Percentiles rank a stretch among this genome's conserved stretches.
Conservation (phyloP, 2,797 vertebrate species). For the Oreortyx pictus region DNA sequence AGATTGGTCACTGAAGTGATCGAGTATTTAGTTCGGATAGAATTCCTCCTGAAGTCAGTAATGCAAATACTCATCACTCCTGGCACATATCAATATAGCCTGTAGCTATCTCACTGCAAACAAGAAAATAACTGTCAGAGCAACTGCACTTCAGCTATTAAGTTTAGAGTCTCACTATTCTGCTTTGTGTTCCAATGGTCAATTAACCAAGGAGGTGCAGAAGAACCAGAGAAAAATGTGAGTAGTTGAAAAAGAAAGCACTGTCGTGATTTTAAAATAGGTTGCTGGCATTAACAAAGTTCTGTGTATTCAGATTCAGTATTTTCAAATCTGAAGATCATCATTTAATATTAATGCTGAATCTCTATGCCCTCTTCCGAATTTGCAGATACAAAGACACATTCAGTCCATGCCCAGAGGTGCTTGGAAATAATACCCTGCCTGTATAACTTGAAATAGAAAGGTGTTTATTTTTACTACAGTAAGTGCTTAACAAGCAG, state of each 20-base stretch:
- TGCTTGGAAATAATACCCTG: slow-evolving; percentile 62
- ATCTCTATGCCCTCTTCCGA: background rate
- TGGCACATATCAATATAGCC: background rate
- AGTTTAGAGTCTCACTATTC: background rate
- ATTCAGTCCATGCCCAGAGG: slow-evolving; percentile 50
- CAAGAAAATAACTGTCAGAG: background rate
- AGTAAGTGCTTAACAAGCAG: slow-evolving; percentile 40
- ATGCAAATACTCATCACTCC: background rate
- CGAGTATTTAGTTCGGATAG: background rate
- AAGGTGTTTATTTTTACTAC: slow-evolving; percentile 64
- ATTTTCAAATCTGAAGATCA: slow-evolving; percentile 53
- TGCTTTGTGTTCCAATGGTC: background rate
- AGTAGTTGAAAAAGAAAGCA: slow-evolving; percentile 31
- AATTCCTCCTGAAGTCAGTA: background rate
- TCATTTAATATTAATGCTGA: slow-evolving; percentile 48
- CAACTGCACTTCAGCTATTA: background rate
- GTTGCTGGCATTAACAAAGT: slow-evolving; percentile 39
- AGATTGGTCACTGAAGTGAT: background rate
- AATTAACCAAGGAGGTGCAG: slow-evolving; percentile 15
- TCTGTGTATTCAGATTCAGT: background rate
- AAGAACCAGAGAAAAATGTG: background rate
- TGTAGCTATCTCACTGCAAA: slow-evolving; percentile 9
- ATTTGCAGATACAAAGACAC: slow-evolving; percentile 51
- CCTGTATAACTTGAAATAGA: slow-evolving; percentile 38
- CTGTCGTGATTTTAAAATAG: background rate